Base-by-base conservation (phyloP, 2,113 vertebrate species). In the Charadrius vociferus region DNA sequence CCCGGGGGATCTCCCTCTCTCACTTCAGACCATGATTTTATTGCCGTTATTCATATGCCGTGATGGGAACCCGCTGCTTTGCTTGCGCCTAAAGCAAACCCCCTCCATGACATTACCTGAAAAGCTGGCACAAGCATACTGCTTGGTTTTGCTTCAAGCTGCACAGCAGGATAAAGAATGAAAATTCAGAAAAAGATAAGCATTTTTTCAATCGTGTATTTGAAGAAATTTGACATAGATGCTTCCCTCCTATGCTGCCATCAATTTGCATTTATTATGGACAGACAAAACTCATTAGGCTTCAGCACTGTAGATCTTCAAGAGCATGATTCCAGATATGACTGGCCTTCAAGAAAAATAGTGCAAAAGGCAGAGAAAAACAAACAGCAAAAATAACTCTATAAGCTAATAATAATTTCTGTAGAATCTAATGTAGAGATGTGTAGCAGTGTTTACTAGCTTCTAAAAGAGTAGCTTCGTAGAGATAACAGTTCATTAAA, bases 401-500 rank as follows among this genome's bases (percentile, higher is more conserved):
- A 12, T n/a, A 84, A 66, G 14, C n/a, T 75, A 80, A 78, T 81
- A 91, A 93, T 93, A 91, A 85, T 94, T 91, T 85, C 41, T 94
- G 20, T 63, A 34, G 58, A 77, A 66, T 82, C n/a, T 49, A 86
- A 47, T 15, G 18, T 21, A 90, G 36, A 80, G 53, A 62, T 52
- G 39, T 22, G 18, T 65, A 94, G n/a, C 71, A 82, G 36, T 86
- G 63, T 94, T 97, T 94, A 83, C 50, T 73, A 82, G 81, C 50
- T 86, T 50, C 62, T 67, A 5, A 65, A 94, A 52, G 81, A 89
- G 61, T 65, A 89, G 81, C 53, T 88, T 73, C 67, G 43, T 80
- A 95, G 63, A 87, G 53, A 95, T 84, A 86, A 79, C 61, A 14
- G 24, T 84, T 86, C 92, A 84, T 90, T 86, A 86, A 90, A 82